Percentiles rank a stretch among this genome's conserved stretches.
phyloP scores from a whole-genome alignment of 2,888 invertebrate species.

The Lepidochrysops patricia region DNA sequence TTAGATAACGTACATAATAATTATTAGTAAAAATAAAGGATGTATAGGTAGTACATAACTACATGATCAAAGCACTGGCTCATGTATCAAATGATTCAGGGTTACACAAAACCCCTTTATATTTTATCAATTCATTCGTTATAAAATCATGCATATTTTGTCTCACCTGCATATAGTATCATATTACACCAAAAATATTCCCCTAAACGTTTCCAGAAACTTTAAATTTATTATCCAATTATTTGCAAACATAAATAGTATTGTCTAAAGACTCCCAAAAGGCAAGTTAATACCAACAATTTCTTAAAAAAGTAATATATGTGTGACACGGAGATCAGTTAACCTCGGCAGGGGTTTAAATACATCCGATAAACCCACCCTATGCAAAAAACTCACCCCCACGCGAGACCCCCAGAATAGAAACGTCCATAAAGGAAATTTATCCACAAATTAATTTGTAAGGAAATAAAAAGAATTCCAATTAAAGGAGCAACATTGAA shows the following conservation, averaged over 20 bases:
- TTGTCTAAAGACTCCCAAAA: slow-evolving; percentile 4
- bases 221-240: neutral
- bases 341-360: slow-evolving; percentile 61
- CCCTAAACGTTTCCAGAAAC: neutral
- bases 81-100: no score
- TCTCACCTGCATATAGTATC: no score
- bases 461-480: slow-evolving; percentile 43
- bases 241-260: slow-evolving; percentile 3
- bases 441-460: slow-evolving; percentile 73
- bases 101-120: neutral
- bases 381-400: slow-evolving; percentile 50
- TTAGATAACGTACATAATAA: no score
- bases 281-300: neutral
- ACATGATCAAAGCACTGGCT: no score
- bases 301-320: slow-evolving; percentile 23
- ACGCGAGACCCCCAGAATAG: slow-evolving; percentile 29
- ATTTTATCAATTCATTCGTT: no score
- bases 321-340: slow-evolving; percentile 62
- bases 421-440: slow-evolving; percentile 67
- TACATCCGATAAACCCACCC: slow-evolving; percentile 69
- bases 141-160: no score
- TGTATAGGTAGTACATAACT: no score
- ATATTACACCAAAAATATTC: neutral
- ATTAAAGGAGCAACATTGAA: slow-evolving; percentile 20
- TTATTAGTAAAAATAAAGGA: no score